Percentiles rank a stretch among this genome's conserved stretches.
These are phyloP conservation scores for Nanorana parkeri DNA, from an alignment of 2,113 vertebrate genomes.

Conservation along the genomic window DNA sequence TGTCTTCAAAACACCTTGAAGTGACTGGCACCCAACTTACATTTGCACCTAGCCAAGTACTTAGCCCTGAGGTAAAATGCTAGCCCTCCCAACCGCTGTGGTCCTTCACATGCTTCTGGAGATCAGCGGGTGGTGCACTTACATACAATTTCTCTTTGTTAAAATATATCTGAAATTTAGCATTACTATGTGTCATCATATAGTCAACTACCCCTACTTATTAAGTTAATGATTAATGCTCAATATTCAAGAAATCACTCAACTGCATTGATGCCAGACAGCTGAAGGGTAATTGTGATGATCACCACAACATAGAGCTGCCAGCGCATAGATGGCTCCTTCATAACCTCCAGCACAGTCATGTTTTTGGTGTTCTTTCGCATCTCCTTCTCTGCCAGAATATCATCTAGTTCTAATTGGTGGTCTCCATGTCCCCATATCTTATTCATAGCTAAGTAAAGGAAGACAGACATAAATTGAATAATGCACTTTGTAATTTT, in stretches of 20 bases:
- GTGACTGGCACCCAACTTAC: too few relatives aligned
- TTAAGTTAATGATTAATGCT: background rate
- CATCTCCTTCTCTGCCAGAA: constrained; percentile 63
- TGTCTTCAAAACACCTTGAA: too few relatives aligned
- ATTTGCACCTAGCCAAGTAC: too few relatives aligned
- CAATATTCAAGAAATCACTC: constrained; percentile 6
- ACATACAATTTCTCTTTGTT: too few relatives aligned
- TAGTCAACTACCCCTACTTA: background rate
- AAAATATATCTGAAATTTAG: too few relatives aligned
- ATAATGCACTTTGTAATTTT: background rate
- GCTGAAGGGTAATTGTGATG: constrained; percentile 64
- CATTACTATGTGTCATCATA: too few relatives aligned
- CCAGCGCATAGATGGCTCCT: constrained; percentile 65
- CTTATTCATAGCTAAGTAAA: constrained; percentile 66
- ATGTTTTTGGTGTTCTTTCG: constrained; percentile 61
- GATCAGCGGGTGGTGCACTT: too few relatives aligned
- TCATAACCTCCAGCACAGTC: constrained; percentile 65
- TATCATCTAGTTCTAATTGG: constrained; percentile 65
- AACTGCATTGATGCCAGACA: constrained; percentile 70
- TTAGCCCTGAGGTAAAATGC: too few relatives aligned
- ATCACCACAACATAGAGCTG: constrained; percentile 66
- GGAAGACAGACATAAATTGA: background rate
- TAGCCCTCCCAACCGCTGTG: too few relatives aligned
- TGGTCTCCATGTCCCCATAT: constrained; percentile 70
- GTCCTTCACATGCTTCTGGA: too few relatives aligned